Evolutionary conservation across 2,113 vertebrate species (phyloP).

Genomic region (Pitta sordida): DNA sequence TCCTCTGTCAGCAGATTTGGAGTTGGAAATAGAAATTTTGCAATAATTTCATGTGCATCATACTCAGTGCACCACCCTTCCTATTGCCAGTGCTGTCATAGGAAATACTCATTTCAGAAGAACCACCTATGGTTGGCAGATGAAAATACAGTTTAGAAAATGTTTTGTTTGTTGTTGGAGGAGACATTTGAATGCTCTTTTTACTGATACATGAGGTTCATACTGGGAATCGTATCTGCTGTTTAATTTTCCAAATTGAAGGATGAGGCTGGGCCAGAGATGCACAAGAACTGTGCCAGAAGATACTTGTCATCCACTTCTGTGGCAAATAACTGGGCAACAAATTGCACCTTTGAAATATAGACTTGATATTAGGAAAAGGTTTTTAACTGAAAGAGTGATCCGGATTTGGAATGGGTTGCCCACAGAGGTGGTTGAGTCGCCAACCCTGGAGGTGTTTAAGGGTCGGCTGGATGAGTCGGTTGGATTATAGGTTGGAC

Average conservation of each 20-base stretch:
- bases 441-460: too few species aligned
- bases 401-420: too few species aligned
- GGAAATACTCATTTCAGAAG: not conserved
- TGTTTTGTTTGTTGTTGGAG: not conserved
- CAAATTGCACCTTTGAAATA: not conserved
- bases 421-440: too few species aligned
- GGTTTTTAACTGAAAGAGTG: too few species aligned
- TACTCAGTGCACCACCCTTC: not conserved
- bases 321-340: not conserved
- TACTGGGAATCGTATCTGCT: not conserved
- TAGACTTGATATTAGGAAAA: too few species aligned
- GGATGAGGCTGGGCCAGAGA: not conserved
- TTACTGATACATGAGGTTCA: not conserved
- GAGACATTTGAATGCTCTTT: not conserved
- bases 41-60: not conserved
- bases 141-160: not conserved
- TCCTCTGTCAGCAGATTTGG: conserved; percentile 21
- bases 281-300: not conserved
- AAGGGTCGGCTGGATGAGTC: too few species aligned
- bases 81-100: not conserved
- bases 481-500: too few species aligned
- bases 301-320: not conserved
- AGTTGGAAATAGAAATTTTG: conserved; percentile 14
- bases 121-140: not conserved
- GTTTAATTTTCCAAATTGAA: not conserved